Percentiles rank a stretch among this genome's conserved stretches.
These are phyloP conservation scores for Drosophila koepferae DNA, from an alignment of 2,888 invertebrate genomes.

Conservation along the genomic window DNA sequence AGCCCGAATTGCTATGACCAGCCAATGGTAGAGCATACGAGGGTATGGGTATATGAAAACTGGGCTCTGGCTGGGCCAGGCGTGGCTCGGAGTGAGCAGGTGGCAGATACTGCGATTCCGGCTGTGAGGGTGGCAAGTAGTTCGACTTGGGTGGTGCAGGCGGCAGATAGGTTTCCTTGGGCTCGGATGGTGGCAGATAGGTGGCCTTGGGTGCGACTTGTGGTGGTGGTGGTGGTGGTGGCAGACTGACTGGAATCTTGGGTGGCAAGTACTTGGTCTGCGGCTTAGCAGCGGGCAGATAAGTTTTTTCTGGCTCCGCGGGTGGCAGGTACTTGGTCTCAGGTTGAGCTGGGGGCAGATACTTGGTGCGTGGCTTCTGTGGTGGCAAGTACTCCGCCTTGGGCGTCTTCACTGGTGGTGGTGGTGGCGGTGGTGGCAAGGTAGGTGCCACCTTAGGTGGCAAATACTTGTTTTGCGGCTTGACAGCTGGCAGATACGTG, in stretches of 20 bases:
- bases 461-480: conserved; percentile 56
- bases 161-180: conserved; percentile 39
- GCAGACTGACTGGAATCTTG: conserved; percentile 45
- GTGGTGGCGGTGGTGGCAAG: conserved; percentile 71
- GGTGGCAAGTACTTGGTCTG: conserved; percentile 52
- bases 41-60: conserved; percentile 77
- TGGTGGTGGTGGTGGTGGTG: conserved; percentile 56
- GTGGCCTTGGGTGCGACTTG: conserved; percentile 45
- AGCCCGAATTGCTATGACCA: conserved; percentile 46
- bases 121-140: conserved; percentile 51
- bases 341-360: conserved; percentile 32
- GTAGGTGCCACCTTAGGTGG: conserved; percentile 67
- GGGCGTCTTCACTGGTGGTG: conserved; percentile 55
- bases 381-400: conserved; percentile 59
- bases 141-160: conserved; percentile 34
- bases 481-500: conserved; percentile 48
- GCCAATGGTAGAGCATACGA: conserved; percentile 75
- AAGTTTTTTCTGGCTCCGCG: conserved; percentile 19
- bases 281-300: conserved; percentile 29
- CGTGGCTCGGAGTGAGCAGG: conserved; percentile 40
- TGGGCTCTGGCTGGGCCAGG: conserved; percentile 28
- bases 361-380: conserved; percentile 51
- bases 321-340: conserved; percentile 27
- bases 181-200: conserved; percentile 38
- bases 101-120: conserved; percentile 56